Percentiles rank a stretch among this genome's conserved stretches.
Evolutionary conservation across 1,140 invertebrate species (phyloP).

Genomic region (Drosophila sulfurigaster): DNA sequence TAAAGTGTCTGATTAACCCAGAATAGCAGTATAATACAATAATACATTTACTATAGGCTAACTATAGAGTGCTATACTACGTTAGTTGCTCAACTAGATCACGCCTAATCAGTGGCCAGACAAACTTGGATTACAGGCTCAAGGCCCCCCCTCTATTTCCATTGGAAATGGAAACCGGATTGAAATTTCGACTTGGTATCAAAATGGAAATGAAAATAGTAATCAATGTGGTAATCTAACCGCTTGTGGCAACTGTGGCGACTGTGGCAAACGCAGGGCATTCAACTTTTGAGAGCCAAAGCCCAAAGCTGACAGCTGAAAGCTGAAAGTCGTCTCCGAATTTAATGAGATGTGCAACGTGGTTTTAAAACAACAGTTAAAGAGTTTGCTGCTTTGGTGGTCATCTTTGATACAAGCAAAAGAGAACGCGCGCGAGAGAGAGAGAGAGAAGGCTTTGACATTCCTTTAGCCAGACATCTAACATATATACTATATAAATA

Average conservation of each 20-base stretch:
- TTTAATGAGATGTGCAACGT: not conserved
- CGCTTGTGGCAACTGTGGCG: not conserved
- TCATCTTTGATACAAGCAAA: too few species aligned
- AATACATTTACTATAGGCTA: not conserved
- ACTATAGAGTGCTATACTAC: not conserved
- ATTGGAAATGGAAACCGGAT: constrained; percentile 1
- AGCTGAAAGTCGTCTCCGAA: not conserved
- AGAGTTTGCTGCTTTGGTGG: too few species aligned
- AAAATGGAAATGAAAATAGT: not conserved
- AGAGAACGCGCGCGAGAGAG: too few species aligned
- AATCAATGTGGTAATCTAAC: not conserved
- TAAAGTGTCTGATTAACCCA: constrained; percentile 13
- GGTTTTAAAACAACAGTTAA: not conserved
- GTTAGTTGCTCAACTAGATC: constrained; percentile 3
- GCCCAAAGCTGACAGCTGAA: not conserved
- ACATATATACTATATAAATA: too few species aligned
- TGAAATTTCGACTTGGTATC: not conserved
- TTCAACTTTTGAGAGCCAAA: constrained; percentile 19
- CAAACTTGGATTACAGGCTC: constrained; percentile 25
- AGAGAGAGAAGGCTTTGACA: too few species aligned
- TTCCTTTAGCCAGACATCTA: too few species aligned
- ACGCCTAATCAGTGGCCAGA: constrained; percentile 12
- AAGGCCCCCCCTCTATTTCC: not conserved
- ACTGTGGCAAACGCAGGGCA: constrained; percentile 14
- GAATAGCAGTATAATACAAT: not conserved